phyloP scores from a whole-genome alignment of 2,113 vertebrate genomes.

The Zapornia atra region DNA sequence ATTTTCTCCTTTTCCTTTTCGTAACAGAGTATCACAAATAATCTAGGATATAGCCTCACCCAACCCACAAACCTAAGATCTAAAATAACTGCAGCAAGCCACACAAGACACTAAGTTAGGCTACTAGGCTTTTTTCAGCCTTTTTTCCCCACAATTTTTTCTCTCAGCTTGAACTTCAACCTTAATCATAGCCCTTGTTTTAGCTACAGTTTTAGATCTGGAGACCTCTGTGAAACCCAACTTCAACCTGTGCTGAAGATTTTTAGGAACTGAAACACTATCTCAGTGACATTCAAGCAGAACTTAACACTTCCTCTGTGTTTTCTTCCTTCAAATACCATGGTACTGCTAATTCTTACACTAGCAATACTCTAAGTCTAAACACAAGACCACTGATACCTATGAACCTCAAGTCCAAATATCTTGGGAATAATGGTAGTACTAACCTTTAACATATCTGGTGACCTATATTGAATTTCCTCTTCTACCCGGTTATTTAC shows the following conservation, averaged over 20 bases:
- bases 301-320: background rate
- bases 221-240: background rate
- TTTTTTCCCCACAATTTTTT: background rate
- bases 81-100: background rate
- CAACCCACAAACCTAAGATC: background rate
- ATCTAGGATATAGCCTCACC: background rate
- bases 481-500: background rate
- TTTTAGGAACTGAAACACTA: conserved; percentile 33
- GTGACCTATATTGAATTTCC: background rate
- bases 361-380: background rate
- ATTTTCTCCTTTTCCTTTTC: background rate
- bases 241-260: background rate
- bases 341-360: background rate
- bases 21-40: background rate
- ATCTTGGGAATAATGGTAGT: background rate
- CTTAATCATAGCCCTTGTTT: conserved; percentile 19
- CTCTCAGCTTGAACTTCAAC: background rate
- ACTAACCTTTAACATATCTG: background rate
- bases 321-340: background rate
- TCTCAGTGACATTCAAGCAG: background rate
- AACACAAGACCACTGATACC: background rate
- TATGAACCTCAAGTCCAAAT: background rate
- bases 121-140: background rate
- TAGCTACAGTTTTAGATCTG: background rate
- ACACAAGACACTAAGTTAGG: background rate